phyloP scores from a whole-genome alignment of 2,888 invertebrate species.

The Polymixis lichenea region DNA sequence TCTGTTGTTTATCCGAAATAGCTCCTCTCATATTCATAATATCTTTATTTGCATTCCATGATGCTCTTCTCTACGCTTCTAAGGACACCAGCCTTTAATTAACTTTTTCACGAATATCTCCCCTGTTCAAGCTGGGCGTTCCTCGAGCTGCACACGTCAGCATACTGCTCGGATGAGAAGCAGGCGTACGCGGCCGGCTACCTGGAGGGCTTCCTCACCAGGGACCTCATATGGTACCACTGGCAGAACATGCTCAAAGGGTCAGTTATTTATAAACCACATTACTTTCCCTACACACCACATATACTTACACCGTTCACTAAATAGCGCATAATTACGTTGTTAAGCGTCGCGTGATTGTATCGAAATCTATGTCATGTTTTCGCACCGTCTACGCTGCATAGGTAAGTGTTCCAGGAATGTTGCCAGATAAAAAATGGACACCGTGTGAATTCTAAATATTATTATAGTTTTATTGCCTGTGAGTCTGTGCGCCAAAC shows the following conservation, averaged over 20 bases:
- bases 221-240: slow-evolving; percentile 91
- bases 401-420: not conserved
- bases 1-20: not conserved
- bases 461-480: not conserved
- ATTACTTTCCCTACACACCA: not conserved
- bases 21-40: not conserved
- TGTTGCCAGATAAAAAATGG: not conserved
- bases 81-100: not conserved
- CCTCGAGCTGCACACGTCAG: slow-evolving; percentile 90
- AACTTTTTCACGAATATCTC: not conserved
- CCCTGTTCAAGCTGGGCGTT: slow-evolving; percentile 90
- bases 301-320: not conserved
- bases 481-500: not conserved
- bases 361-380: not conserved
- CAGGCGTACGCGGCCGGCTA: slow-evolving; percentile 92
- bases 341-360: not conserved
- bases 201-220: slow-evolving; percentile 91
- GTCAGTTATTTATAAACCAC: slow-evolving; percentile 64
- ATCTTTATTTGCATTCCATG: not conserved
- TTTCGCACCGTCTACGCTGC: not conserved
- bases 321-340: not conserved
- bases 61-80: not conserved
- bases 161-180: slow-evolving; percentile 84
- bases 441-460: not conserved
- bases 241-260: slow-evolving; percentile 92